Evolutionary conservation across 2,888 invertebrate species (phyloP), one percentile per base, ranked within the genome.

Genomic region (Acleris literana): DNA sequence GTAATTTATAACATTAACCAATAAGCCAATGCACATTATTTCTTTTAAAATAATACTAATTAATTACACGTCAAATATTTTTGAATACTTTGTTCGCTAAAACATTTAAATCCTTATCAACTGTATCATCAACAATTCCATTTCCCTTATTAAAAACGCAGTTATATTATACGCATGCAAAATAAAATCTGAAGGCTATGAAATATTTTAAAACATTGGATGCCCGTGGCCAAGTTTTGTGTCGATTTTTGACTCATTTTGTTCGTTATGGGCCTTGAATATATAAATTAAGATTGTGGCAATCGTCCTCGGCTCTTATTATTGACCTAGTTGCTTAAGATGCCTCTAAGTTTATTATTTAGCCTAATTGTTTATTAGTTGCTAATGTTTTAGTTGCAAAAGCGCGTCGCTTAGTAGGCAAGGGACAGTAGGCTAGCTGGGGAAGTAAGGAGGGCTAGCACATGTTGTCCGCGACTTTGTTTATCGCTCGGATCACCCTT

Each of bases 281-380:
- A 39, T 13, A 13, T 39, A 13, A 66, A 57, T 57, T 62, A 72
- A 68, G 64, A 68, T 53, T 69, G 68, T 66, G 66, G 71, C 72
- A 71, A 73, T 68, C 72, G 80, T 77, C 81, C 81, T 81, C 77
- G 81, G 53, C 69, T 68, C 68, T 69, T 63, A 52, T 46, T 69
- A 72, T 70, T 72, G 74, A 72, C 74, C 72, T 77, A 74, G 58
- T 78, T 83, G 77, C 76, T 73, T 76, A 78, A 78, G 81, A 82
- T 79, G 74, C 71, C 69, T 76, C 77, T 76, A 77, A 76, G 74
- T 70, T 71, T 71, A 72, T 73, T 74, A 74, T 73, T 81, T 77
- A 76, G 77, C 71, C 70, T 79, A 81, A 81, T 67, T 78, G 60
- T 71, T 66, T 58, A 68, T 68, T 63, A 71, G 71, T 63, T 66